Evolutionary conservation across 2,888 invertebrate genomes (phyloP).

Genomic region (Syritta pipiens): DNA sequence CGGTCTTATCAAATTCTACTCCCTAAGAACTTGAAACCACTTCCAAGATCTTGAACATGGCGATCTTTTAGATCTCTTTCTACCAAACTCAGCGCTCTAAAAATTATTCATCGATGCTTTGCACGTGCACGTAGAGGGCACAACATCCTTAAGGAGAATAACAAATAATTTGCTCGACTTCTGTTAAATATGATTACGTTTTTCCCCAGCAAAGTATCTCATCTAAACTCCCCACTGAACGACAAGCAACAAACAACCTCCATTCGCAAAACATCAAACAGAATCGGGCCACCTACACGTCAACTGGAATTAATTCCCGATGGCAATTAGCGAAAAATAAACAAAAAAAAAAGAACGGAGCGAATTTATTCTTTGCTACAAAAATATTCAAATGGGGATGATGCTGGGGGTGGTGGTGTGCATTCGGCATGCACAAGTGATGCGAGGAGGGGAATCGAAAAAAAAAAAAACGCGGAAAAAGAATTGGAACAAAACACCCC

Average conservation of each 20-base stretch:
- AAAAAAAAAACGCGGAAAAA: conserved; percentile 28
- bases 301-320: conserved; percentile 64
- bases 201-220: conserved; percentile 8
- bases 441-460: neutral
- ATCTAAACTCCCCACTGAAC: neutral
- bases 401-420: too few relatives aligned
- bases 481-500: conserved; percentile 60
- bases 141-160: conserved; percentile 32
- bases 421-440: conserved; percentile 16
- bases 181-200: neutral
- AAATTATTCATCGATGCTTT: too few relatives aligned
- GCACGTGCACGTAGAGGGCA: too few relatives aligned
- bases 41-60: too few relatives aligned
- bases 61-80: too few relatives aligned
- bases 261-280: conserved; percentile 5
- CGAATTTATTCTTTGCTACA: conserved; percentile 56
- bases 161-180: conserved; percentile 17
- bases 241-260: conserved; percentile 21
- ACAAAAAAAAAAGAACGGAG: conserved; percentile 31
- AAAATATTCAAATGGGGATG: conserved; percentile 57
- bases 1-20: too few relatives aligned
- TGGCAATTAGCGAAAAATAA: conserved; percentile 67
- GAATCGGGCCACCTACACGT: conserved; percentile 57
- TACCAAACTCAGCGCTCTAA: too few relatives aligned
- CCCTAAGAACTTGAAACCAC: too few relatives aligned